Evolutionary conservation across 2,888 invertebrate species (phyloP).

Genomic region (Parasteatoda lunata): DNA sequence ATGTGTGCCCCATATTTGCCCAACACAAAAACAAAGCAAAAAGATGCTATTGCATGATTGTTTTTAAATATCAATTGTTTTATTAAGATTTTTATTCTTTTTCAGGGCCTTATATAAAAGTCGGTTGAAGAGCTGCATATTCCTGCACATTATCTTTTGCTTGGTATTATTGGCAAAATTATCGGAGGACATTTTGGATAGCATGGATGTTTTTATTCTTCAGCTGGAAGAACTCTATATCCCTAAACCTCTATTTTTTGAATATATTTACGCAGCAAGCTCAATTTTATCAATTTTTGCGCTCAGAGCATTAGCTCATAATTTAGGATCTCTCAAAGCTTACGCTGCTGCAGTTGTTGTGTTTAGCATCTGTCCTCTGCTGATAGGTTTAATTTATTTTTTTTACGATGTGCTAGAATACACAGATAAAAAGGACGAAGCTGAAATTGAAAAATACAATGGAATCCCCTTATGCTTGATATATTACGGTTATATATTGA

Average conservation of each 20-base stretch:
- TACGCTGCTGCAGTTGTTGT: neutral
- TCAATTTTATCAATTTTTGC: neutral
- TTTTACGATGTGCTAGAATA: neutral
- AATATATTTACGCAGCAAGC: neutral
- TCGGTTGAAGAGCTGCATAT: neutral
- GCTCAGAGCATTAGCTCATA: neutral
- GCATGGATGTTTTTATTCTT: neutral
- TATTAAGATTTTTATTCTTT: neutral
- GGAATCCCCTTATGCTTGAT: neutral
- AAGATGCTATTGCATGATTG: too few relatives aligned
- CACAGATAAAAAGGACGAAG: neutral
- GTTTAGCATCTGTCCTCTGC: neutral
- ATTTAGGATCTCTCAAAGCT: neutral
- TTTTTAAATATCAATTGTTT: neutral
- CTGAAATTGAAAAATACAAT: neutral
- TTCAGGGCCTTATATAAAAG: neutral
- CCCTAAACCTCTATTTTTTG: neutral
- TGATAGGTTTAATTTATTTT: neutral
- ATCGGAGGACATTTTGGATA: neutral
- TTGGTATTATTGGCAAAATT: neutral
- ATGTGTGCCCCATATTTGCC: too few relatives aligned
- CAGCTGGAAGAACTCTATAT: neutral
- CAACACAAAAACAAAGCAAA: too few relatives aligned
- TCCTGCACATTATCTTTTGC: neutral
- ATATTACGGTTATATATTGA: neutral